Evolutionary conservation across 2,888 invertebrate genomes (phyloP).

Genomic region (Lumbricus terrestris): DNA sequence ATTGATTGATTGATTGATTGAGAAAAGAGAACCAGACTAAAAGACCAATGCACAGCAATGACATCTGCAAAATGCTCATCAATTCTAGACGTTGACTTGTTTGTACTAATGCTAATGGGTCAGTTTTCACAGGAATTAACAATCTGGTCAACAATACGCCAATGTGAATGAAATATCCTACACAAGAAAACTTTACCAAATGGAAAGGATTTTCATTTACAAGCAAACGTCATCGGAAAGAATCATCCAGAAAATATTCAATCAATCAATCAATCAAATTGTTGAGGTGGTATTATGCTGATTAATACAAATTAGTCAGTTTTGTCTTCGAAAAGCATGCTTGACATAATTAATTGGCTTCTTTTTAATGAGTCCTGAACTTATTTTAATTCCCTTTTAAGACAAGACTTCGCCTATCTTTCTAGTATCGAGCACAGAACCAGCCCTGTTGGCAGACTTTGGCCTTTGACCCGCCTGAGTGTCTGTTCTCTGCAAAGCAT

Average conservation of each 20-base stretch:
- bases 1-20: too few relatives aligned
- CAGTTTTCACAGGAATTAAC: too few relatives aligned
- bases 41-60: too few relatives aligned
- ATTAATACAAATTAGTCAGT: neutral
- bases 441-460: neutral
- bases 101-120: too few relatives aligned
- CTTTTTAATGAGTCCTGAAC: neutral
- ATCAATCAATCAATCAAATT: too few relatives aligned
- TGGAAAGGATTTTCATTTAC: neutral
- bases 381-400: neutral
- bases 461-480: neutral
- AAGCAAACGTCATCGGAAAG: neutral
- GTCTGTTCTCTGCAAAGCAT: neutral
- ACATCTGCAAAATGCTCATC: too few relatives aligned
- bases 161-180: neutral
- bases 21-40: too few relatives aligned
- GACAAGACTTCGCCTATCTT: neutral
- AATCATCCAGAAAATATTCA: too few relatives aligned
- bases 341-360: neutral
- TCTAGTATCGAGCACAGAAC: neutral
- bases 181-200: neutral
- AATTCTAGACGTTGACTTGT: too few relatives aligned
- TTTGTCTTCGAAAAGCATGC: neutral
- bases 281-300: too few relatives aligned
- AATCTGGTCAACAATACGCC: neutral